Base-by-base conservation (phyloP, 2,113 vertebrate genomes). In the Tor tambroides region DNA sequence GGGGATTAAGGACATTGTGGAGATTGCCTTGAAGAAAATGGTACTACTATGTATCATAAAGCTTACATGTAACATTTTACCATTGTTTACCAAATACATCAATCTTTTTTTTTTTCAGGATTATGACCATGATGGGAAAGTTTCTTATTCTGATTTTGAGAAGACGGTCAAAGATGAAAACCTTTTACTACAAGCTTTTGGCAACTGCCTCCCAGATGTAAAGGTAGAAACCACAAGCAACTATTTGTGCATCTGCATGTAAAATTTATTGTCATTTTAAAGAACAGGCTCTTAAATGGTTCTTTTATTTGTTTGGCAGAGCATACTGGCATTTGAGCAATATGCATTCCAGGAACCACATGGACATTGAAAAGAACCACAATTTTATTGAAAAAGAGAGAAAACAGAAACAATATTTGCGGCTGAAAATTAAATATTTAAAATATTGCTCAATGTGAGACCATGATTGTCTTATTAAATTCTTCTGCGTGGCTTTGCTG, bases 11-110 rank as follows among this genome's bases (percentile, higher is more conserved):
- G 97, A 98, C 89, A 91, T 99, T 91, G 96, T 99, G 85, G 98
- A 99, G 90, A 97, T 98, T 91, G 95, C 92, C 51, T 92, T 99
- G 61, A 99, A 98, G 91, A 98, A 96, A 94, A 98, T 99, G 98
- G 98, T 96, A 78, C 43, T 17, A 21, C 35, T 41, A 6, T 51
- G 3, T 51, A 4, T 78, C 28, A 2, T 14, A 3, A 49, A 49
- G 14, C 3, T 28, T 46, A 49, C n/a, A 28, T 76, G 72, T n/a
- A 49, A 49, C 8, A 46, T 46, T 67, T 30, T 11, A 12, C 4
- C n/a, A 81, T 30, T 43, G 38, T 46, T 76, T 23, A n/a, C 15
- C 14, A 21, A 28, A 35, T 3, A 35, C 56, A 23, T 5, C 3
- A 23, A 61, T n/a, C 85, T 71, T 69, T 32, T 26, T 69, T 35